Evolutionary conservation across 2,797 vertebrate genomes (phyloP).

Genomic region (Pogoniulus pusillus): DNA sequence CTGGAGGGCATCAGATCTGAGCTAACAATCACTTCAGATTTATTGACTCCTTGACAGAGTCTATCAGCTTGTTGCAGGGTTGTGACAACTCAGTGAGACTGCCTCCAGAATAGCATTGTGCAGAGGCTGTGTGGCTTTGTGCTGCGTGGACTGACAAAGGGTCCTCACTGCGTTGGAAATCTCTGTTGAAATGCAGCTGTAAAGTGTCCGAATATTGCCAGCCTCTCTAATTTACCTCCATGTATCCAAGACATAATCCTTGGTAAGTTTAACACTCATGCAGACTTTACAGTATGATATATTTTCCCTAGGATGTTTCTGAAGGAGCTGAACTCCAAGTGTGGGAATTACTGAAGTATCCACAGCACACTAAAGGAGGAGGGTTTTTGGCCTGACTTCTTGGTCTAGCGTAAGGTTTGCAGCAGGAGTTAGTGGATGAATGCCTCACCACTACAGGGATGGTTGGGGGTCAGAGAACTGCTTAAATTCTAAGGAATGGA

Average conservation of each 20-base stretch:
- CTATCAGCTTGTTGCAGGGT: background rate
- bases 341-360: background rate
- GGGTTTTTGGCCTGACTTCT: background rate
- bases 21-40: background rate
- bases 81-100: background rate
- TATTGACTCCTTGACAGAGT: background rate
- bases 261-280: background rate
- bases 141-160: rapidly evolving
- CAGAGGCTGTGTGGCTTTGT: background rate
- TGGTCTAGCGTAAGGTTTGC: background rate
- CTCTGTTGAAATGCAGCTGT: background rate
- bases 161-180: background rate
- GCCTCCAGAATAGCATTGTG: background rate
- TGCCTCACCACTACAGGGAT: background rate
- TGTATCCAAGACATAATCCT: background rate
- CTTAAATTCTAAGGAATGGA: background rate
- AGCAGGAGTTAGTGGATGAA: background rate
- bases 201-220: background rate
- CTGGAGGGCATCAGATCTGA: background rate
- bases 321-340: background rate
- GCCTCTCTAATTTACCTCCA: background rate
- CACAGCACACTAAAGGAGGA: background rate
- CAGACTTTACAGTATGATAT: background rate
- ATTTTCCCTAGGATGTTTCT: background rate
- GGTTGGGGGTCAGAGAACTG: background rate